phyloP scores from a whole-genome alignment of 1,140 invertebrate genomes.

The Akabosia matsudoensis region DNA sequence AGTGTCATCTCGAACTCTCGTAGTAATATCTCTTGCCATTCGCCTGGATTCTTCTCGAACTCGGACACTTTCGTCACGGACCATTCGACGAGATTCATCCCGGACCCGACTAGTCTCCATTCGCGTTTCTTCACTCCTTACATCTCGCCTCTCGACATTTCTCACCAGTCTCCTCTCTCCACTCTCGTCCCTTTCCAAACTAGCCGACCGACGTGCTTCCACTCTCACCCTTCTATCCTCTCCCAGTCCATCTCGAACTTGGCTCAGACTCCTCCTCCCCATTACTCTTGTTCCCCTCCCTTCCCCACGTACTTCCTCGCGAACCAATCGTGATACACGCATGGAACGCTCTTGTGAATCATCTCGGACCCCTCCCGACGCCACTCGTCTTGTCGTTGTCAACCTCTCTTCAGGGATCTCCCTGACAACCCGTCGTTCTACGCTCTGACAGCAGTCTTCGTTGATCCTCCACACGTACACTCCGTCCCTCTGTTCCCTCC shows the following conservation, averaged over 20 bases:
- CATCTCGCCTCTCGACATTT: not conserved
- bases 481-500: not conserved
- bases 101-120: conserved; percentile 15
- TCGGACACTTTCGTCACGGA: not conserved
- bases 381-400: not conserved
- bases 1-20: not conserved
- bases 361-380: not conserved
- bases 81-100: conserved; percentile 6
- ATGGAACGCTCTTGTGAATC: not conserved
- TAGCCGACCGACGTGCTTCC: no score
- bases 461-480: not conserved
- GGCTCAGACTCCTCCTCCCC: not conserved
- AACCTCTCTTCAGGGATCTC: not conserved
- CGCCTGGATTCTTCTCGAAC: not conserved
- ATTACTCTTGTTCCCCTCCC: not conserved
- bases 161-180: not conserved
- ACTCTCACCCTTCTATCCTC: no score
- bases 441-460: not conserved
- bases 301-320: not conserved
- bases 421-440: not conserved
- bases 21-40: not conserved
- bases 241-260: not conserved
- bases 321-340: not conserved
- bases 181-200: conserved; percentile 25
- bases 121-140: not conserved